Evolutionary conservation across 2,888 invertebrate species (phyloP), one percentile per base, ranked within the genome.

Genomic region (Eumerus sabulonum): DNA sequence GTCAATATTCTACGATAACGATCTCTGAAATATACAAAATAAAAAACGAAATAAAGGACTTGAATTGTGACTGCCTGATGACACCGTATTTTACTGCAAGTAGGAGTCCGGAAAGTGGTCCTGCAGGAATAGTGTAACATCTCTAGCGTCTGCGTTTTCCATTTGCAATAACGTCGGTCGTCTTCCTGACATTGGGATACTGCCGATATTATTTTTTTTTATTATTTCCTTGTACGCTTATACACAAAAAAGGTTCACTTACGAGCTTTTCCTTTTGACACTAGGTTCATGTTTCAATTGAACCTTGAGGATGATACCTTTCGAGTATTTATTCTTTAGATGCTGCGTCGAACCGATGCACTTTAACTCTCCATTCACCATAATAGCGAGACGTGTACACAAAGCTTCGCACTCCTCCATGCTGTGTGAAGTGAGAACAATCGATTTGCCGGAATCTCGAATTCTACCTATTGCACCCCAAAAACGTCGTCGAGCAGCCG

Each of bases 341-440:
- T 94, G 92, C 82, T 94, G 94, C 72, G 94, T 92, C 1, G 94
- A 93, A 48, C 95, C 95, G 45, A 94, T 90, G 83, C 93, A 94
- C 84, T 92, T 91, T 85, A 95, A 93, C 82, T 91, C 90, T 0
- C 95, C 96, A 85, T 93, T 93, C 60, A 95, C 95, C 95, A 96
- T 95, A 74, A 96, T 93, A 42, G 94, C 94, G 83, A 96, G 89
- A 7, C 95, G 90, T 1, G 94, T 93, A 87, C 95, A 96, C 42
- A 96, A 90, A 35, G 93, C 94, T 89, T 96, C 95, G 88, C 95
- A 95, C 88, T 96, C 95, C 87, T 94, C 94, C 94, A 96, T 95
- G 87, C 94, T 95, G 89, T 95, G 95, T 47, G 96, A 95, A 14
- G 96, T 96, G 71, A 96, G 90, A 73, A 96, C 91, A 62, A 96